Base-by-base conservation (phyloP, 2,888 invertebrate species). In the Hydrotaea diabolus region DNA sequence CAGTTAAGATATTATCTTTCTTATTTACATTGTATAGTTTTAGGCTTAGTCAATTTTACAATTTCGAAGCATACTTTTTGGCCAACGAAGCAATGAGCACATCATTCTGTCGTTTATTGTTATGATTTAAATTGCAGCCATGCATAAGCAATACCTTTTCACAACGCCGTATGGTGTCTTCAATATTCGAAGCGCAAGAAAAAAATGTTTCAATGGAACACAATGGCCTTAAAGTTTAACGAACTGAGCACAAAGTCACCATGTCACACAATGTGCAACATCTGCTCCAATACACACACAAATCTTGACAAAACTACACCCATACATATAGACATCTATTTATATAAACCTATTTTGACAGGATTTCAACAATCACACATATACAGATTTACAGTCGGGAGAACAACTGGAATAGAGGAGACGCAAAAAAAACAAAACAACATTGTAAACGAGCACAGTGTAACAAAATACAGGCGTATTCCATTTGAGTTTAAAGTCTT, bases 241-340 rank as follows among this genome's bases (percentile, higher is more conserved):
- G 23, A 55, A 19, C 55, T 21, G 23, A 5, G 21, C 21, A 55
- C 11, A 55, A 55, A 11, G 21, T 19, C 55, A 55, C 19, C 5
- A 55, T 55, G 7, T 3, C 8, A 55, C 21, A 3, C 21, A 55
- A 55, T 55, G 7, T 49, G 39, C 39, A 39, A 53, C 53, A 53
- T 53, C 17, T 5, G 19, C 19, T 13, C 53, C 2, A 13, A 13
- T 17, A n/a, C n/a, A n/a, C n/a, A n/a, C n/a, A 55, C 21, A 21
- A 55, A 55, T 55, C 55, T 55, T 55, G 55, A 55, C 55, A 55
- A 55, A 55, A 55, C 23, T 55, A 19, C n/a, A n/a, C n/a, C n/a
- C n/a, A n/a, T 4, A 55, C 9, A 5, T 21, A 55, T 9, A 21
- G 5, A 55, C 21, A 55, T n/a, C n/a, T n/a, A n/a, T n/a, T n/a